These are phyloP conservation scores for Tiliqua scincoides DNA, from an alignment of 2,113 vertebrate species.

Conservation along the genomic window DNA sequence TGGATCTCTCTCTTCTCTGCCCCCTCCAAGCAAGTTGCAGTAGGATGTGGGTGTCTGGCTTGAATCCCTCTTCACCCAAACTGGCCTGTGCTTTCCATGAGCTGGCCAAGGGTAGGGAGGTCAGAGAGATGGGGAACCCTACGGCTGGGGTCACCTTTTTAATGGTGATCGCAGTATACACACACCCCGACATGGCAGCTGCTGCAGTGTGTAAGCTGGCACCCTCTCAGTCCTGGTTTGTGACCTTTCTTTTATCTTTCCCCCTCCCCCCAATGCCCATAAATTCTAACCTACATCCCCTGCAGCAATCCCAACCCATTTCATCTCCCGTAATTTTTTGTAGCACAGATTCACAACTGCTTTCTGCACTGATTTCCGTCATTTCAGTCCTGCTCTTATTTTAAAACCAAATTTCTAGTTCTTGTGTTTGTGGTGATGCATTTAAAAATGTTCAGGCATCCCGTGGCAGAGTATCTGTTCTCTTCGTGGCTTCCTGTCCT, in stretches of 20 bases:
- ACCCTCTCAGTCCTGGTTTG: accelerated
- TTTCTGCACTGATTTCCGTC: background rate
- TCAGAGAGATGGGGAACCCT: slow-evolving; percentile 22
- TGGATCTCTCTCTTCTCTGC: background rate
- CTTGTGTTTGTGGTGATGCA: background rate
- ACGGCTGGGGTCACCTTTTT: background rate
- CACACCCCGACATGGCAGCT: background rate
- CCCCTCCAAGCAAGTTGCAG: background rate
- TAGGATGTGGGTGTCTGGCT: background rate
- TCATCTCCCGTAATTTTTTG: background rate
- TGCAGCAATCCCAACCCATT: background rate
- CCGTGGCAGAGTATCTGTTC: background rate
- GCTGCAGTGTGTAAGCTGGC: background rate
- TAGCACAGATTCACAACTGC: background rate
- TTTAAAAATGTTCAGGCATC: background rate
- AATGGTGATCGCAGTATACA: slow-evolving; percentile 10
- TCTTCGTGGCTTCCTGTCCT: background rate
- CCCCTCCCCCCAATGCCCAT: background rate
- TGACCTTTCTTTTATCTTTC: background rate
- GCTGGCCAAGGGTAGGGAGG: background rate
- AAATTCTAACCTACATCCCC: background rate
- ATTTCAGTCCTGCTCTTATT: background rate
- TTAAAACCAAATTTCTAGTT: background rate
- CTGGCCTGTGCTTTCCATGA: slow-evolving; percentile 20
- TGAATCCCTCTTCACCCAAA: slow-evolving; percentile 9